These are phyloP conservation scores for Pyrochroa serraticornis DNA, from an alignment of 2,888 invertebrate species.

Conservation along the genomic window DNA sequence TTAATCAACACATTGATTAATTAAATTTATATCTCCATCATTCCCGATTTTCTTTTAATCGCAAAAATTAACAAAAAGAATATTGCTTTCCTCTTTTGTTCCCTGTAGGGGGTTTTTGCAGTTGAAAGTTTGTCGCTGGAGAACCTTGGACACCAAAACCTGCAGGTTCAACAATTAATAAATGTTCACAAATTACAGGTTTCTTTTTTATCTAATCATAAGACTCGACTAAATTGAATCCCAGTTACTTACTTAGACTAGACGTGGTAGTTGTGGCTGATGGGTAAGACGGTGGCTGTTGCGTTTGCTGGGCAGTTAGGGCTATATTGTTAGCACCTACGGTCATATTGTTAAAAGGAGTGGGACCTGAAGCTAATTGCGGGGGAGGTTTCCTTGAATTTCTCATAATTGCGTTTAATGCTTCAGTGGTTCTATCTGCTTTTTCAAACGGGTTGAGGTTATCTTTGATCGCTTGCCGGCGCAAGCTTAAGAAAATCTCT, in stretches of 20 bases:
- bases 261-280: conserved; percentile 19
- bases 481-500: conserved; percentile 81
- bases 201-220: no score
- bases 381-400: conserved; percentile 50
- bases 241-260: conserved; percentile 2
- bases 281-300: conserved; percentile 50
- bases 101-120: conserved; percentile 73
- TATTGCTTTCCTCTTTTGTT: conserved; percentile 71
- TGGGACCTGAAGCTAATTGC: conserved; percentile 65
- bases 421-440: conserved; percentile 30
- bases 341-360: conserved; percentile 62
- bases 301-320: conserved; percentile 55
- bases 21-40: not conserved
- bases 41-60: not conserved
- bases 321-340: conserved; percentile 41
- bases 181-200: conserved; percentile 18
- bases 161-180: conserved; percentile 23
- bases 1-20: not conserved
- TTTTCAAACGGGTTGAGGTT: conserved; percentile 76
- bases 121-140: conserved; percentile 63
- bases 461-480: conserved; percentile 80
- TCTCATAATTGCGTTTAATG: conserved; percentile 34
- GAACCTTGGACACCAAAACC: conserved; percentile 44
- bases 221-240: no score
- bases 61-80: conserved; percentile 4